phyloP scores from a whole-genome alignment of 2,113 vertebrate species.

The Melospiza georgiana region DNA sequence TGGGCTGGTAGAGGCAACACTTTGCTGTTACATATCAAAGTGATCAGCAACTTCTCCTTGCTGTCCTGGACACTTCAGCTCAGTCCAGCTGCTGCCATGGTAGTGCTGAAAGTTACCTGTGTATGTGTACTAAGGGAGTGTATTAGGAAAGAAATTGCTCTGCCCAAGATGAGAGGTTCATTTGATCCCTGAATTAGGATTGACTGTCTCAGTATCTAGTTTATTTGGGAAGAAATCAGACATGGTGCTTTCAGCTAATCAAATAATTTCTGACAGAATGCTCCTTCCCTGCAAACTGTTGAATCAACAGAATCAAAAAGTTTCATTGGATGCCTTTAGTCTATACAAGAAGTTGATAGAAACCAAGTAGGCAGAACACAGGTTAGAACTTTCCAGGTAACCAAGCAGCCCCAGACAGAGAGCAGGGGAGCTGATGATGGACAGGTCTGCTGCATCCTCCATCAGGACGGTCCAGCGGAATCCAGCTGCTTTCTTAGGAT shows the following conservation, averaged over 20 bases:
- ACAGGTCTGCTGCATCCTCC: neutral
- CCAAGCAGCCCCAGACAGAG: neutral
- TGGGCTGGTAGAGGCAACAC: neutral
- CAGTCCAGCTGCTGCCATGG: neutral
- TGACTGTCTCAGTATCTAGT: neutral
- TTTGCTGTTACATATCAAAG: neutral
- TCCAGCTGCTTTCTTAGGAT: neutral
- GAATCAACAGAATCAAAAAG: neutral
- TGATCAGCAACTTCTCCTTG: neutral
- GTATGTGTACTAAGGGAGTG: neutral
- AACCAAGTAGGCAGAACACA: neutral
- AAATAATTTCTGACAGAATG: neutral
- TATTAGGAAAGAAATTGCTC: neutral
- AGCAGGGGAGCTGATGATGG: neutral
- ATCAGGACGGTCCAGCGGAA: neutral
- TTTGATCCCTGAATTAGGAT: neutral
- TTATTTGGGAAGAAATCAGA: neutral
- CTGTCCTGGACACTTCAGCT: neutral
- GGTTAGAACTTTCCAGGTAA: neutral
- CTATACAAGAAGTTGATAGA: neutral
- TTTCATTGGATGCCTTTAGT: neutral
- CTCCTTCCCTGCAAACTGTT: neutral
- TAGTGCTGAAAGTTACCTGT: neutral
- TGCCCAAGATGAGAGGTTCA: accelerated
- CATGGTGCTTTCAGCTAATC: neutral